These are phyloP conservation scores for Phrixothrix hirtus DNA, from an alignment of 2,888 invertebrate species.

Conservation along the genomic window DNA sequence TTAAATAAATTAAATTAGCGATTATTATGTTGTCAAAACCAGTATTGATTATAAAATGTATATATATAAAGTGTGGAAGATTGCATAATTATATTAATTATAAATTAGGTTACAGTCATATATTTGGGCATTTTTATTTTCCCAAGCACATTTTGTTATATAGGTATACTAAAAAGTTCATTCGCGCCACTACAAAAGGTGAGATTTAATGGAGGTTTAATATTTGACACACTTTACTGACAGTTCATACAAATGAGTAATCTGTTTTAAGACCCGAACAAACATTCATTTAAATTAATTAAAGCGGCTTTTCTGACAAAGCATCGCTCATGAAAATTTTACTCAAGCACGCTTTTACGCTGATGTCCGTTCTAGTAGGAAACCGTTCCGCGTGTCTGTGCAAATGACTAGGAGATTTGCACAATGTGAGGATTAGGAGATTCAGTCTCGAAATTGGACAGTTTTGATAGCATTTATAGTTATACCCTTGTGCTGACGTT, in stretches of 20 bases:
- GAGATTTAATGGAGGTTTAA: constrained; percentile 9
- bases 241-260: constrained; percentile 13
- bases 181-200: neutral
- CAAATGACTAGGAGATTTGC: constrained; percentile 22
- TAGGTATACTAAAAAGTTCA: too few relatives aligned
- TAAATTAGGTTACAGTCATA: too few relatives aligned
- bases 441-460: constrained; percentile 10
- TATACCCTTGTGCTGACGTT: constrained; percentile 25
- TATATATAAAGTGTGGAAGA: too few relatives aligned
- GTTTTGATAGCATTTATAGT: constrained; percentile 29
- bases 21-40: too few relatives aligned
- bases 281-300: constrained; percentile 26
- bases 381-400: constrained; percentile 9
- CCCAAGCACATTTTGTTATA: too few relatives aligned
- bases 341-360: constrained; percentile 4
- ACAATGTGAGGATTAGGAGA: constrained; percentile 15
- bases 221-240: constrained; percentile 8
- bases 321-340: constrained; percentile 15
- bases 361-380: constrained; percentile 1
- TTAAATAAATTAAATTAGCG: too few relatives aligned
- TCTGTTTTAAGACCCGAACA: constrained; percentile 15
- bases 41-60: too few relatives aligned
- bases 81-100: too few relatives aligned
- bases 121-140: too few relatives aligned
- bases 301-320: constrained; percentile 16